These are phyloP conservation scores for Zapornia atra DNA, from an alignment of 2,113 vertebrate genomes.

Conservation along the genomic window DNA sequence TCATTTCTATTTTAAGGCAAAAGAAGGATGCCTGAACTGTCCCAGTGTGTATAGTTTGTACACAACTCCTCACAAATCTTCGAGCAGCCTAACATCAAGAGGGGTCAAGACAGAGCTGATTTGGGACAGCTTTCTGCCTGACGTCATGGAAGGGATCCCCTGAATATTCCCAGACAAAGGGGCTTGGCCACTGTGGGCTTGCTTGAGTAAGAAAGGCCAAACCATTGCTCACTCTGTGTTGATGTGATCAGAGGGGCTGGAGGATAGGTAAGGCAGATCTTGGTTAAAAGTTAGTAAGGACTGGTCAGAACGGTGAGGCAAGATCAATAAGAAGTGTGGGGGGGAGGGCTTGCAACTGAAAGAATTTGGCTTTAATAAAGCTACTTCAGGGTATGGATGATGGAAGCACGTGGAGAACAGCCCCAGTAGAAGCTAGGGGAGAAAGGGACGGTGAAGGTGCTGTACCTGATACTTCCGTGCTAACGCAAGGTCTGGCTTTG, in stretches of 20 bases:
- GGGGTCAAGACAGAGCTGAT: not conserved
- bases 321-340: not conserved
- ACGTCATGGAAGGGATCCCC: not conserved
- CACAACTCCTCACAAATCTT: not conserved
- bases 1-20: not conserved
- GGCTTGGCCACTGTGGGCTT: not conserved
- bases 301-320: not conserved
- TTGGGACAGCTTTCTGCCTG: not conserved
- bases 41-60: not conserved
- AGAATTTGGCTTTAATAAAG: not conserved
- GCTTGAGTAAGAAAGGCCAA: not conserved
- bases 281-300: not conserved
- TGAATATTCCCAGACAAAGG: not conserved
- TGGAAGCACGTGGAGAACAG: not conserved
- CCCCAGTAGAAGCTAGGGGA: not conserved
- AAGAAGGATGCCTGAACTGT: not conserved
- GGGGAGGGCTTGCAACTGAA: not conserved
- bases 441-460: not conserved
- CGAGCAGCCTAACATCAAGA: not conserved
- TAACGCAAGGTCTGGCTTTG: constrained; percentile 73
- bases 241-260: not conserved
- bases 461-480: constrained; percentile 87
- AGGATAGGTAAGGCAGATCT: not conserved
- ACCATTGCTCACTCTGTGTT: not conserved
- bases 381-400: not conserved